Evolutionary conservation across 64 coral and sea anemone species (phyloP).

Genomic region (Anthopleura sola): DNA sequence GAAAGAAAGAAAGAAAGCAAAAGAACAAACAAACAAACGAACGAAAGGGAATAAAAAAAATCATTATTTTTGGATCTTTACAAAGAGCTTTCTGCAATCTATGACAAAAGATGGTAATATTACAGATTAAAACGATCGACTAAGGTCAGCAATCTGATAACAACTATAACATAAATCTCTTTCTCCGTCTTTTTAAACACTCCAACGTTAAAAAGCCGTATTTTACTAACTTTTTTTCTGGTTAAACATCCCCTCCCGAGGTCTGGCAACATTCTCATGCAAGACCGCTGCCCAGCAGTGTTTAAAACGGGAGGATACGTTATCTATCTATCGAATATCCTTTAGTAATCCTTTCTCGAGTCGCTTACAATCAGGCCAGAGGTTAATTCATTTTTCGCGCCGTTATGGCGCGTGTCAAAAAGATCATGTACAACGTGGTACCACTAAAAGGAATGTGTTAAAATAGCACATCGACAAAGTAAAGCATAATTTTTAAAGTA

Average conservation of each 20-base stretch:
- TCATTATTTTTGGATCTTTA: too few relatives aligned
- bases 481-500: background rate
- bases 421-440: background rate
- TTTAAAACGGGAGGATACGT: background rate
- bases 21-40: too few relatives aligned
- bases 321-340: background rate
- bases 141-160: too few relatives aligned
- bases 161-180: too few relatives aligned
- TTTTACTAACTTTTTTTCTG: too few relatives aligned
- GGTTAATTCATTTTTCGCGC: constrained; percentile 7
- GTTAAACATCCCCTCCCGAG: background rate
- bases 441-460: background rate
- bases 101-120: too few relatives aligned
- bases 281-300: background rate
- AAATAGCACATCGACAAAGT: background rate
- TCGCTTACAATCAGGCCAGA: background rate
- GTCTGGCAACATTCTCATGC: background rate
- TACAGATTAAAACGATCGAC: too few relatives aligned
- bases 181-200: too few relatives aligned
- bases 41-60: too few relatives aligned
- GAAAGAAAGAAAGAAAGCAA: too few relatives aligned
- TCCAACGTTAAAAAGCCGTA: too few relatives aligned
- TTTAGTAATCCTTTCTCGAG: background rate
- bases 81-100: too few relatives aligned
- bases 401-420: constrained; percentile 11